Conservation (phyloP, 2,797 vertebrate species). For the Coranthus polyacanthus region DNA sequence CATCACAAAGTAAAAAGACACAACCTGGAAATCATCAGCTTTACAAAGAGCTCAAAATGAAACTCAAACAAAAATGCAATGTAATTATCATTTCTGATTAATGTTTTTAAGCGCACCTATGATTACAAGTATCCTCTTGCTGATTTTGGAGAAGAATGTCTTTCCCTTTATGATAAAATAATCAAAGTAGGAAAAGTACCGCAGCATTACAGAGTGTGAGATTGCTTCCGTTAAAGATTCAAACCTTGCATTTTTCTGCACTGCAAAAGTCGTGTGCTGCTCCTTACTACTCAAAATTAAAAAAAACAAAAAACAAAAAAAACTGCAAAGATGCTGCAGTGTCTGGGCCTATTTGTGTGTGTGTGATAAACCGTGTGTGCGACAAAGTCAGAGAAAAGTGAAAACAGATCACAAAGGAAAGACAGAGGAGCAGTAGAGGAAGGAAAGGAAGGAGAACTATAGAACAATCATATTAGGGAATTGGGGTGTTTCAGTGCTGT, state of each 20-base stretch:
- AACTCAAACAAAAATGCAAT: constrained; percentile 52
- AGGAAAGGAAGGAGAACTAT: constrained; percentile 36
- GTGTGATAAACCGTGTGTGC: constrained; percentile 18
- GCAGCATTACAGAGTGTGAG: constrained; percentile 5
- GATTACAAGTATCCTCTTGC: constrained; percentile 64
- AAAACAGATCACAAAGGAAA: constrained; percentile 50
- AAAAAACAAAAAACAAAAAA: constrained; percentile 36
- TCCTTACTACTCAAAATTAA: no score
- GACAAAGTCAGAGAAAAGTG: constrained; percentile 26
- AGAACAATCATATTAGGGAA: constrained; percentile 74
- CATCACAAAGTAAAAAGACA: not conserved
- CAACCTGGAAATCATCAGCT: constrained; percentile 41
- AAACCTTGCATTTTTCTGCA: constrained; percentile 7
- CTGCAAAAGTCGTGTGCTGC: not conserved
- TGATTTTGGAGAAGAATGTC: constrained; percentile 55
- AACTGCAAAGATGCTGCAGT: constrained; percentile 33
- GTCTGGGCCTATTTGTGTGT: constrained; percentile 5
- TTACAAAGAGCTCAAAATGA: constrained; percentile 42
- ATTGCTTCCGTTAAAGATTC: constrained; percentile 20
- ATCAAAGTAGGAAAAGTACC: constrained; percentile 34
- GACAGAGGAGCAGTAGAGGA: constrained; percentile 14
- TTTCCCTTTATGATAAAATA: constrained; percentile 50
- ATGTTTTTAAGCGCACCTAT: constrained; percentile 62
- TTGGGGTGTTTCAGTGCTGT: constrained; percentile 63
- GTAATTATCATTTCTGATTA: no score